Percentiles rank a stretch among this genome's conserved stretches.
Evolutionary conservation across 2,888 invertebrate genomes (phyloP).

Genomic region (Micoletzkya japonica): DNA sequence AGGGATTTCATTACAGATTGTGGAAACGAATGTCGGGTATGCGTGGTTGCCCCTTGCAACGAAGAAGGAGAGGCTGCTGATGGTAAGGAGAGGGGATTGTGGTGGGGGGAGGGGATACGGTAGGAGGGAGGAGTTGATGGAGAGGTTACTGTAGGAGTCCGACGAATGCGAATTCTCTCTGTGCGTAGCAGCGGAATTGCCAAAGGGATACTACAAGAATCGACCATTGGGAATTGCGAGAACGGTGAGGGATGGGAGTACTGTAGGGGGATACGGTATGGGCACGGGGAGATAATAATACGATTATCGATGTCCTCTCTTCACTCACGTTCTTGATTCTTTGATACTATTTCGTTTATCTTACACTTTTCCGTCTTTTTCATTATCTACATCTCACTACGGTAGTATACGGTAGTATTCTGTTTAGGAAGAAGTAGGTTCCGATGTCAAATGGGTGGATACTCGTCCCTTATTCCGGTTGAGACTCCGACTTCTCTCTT

Average conservation of each 20-base stretch:
- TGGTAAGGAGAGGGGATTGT: neutral
- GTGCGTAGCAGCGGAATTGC: constrained; percentile 85
- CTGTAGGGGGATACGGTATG: no score
- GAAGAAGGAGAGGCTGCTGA: constrained; percentile 66
- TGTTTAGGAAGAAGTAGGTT: constrained; percentile 74
- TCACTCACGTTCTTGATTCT: no score
- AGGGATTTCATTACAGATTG: constrained; percentile 26
- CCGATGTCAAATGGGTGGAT: constrained; percentile 92
- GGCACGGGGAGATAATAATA: no score
- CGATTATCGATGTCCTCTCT: no score
- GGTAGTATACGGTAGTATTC: neutral
- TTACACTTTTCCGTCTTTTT: no score
- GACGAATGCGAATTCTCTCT: constrained; percentile 76
- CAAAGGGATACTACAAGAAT: constrained; percentile 84
- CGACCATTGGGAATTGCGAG: constrained; percentile 86
- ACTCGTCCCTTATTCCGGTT: constrained; percentile 83
- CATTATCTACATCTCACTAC: no score
- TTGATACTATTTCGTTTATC: no score
- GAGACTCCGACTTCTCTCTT: constrained; percentile 82
- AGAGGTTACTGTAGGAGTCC: constrained; percentile 25
- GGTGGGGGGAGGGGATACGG: neutral
- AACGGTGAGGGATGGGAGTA: constrained; percentile 76
- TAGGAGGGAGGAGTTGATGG: neutral
- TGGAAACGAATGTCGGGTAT: constrained; percentile 79
- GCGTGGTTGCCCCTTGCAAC: constrained; percentile 86